Evolutionary conservation across 2,113 vertebrate species (phyloP).

Genomic region (Oryzias celebensis): DNA sequence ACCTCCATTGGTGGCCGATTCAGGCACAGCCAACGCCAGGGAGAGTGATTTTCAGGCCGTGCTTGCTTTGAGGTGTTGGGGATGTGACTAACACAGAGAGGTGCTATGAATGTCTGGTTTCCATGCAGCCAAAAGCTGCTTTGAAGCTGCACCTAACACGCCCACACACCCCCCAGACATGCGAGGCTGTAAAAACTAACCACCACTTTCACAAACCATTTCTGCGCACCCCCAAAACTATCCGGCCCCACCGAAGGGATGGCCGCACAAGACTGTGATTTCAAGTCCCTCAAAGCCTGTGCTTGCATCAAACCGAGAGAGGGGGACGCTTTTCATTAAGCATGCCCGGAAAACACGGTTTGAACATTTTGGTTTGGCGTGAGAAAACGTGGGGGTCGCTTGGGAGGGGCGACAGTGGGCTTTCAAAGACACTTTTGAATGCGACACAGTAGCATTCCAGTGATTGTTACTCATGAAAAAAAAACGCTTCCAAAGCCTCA

Average conservation of each 20-base stretch:
- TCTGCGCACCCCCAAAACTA: slow-evolving; percentile 34
- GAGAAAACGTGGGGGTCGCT: slow-evolving; percentile 68
- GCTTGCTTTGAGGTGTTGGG: slow-evolving; percentile 57
- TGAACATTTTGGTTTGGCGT: slow-evolving; percentile 57
- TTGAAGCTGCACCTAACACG: slow-evolving; percentile 65
- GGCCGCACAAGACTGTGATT: slow-evolving; percentile 54
- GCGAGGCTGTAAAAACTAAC: slow-evolving; percentile 45
- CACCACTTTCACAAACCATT: slow-evolving; percentile 54
- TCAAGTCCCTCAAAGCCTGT: not conserved
- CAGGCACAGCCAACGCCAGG: slow-evolving; percentile 18
- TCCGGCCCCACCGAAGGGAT: slow-evolving; percentile 32
- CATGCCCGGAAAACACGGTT: slow-evolving; percentile 38
- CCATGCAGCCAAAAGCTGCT: slow-evolving; percentile 74
- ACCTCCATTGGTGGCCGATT: slow-evolving; percentile 17
- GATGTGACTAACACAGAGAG: slow-evolving; percentile 52
- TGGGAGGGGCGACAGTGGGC: slow-evolving; percentile 31
- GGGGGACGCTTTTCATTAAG: slow-evolving; percentile 24
- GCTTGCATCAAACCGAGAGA: not conserved
- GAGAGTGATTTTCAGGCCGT: slow-evolving; percentile 39
- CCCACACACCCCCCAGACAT: slow-evolving; percentile 43
- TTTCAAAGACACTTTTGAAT: slow-evolving; percentile 72
- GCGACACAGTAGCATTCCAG: slow-evolving; percentile 71
- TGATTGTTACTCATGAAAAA: slow-evolving; percentile 61
- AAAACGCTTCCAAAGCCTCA: slow-evolving; percentile 41
- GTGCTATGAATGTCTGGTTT: slow-evolving; percentile 65